phyloP scores from a whole-genome alignment of 2,797 vertebrate species.

The Typhlichthys subterraneus region DNA sequence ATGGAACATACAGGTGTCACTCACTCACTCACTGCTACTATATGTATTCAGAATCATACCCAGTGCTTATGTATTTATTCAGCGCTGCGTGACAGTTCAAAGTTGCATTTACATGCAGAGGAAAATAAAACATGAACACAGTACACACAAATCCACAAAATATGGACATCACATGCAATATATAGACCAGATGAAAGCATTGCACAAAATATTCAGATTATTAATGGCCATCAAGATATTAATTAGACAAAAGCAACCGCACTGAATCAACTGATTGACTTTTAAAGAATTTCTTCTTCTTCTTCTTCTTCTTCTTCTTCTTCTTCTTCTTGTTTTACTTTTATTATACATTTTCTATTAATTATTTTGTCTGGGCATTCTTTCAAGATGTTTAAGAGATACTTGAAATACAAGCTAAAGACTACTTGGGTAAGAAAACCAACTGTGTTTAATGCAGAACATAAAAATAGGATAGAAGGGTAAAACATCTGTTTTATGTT shows the following conservation, averaged over 20 bases:
- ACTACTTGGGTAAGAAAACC: slow-evolving; percentile 37
- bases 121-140: neutral
- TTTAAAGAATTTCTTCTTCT: too few relatives aligned
- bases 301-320: slow-evolving; percentile 20
- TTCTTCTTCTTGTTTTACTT: too few relatives aligned
- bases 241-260: slow-evolving; percentile 53
- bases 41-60: slow-evolving; percentile 34
- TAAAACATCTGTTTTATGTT: slow-evolving; percentile 10
- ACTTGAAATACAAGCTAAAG: slow-evolving; percentile 50
- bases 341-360: too few relatives aligned
- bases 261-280: slow-evolving; percentile 27
- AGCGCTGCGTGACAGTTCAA: slow-evolving; percentile 36
- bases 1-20: slow-evolving; percentile 10
- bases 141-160: neutral
- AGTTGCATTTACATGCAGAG: slow-evolving; percentile 17
- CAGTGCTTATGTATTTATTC: slow-evolving; percentile 32
- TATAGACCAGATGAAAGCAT: slow-evolving; percentile 49
- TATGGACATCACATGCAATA: slow-evolving; percentile 4
- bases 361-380: too few relatives aligned
- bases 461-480: slow-evolving; percentile 22
- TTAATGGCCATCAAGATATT: slow-evolving; percentile 42
- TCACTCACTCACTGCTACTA: slow-evolving; percentile 19
- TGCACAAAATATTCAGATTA: slow-evolving; percentile 61
- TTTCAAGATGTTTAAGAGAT: slow-evolving; percentile 32
- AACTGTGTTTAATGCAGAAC: slow-evolving; percentile 23